Base-by-base conservation (phyloP, 2,888 invertebrate genomes). In the Acronicta psi region DNA sequence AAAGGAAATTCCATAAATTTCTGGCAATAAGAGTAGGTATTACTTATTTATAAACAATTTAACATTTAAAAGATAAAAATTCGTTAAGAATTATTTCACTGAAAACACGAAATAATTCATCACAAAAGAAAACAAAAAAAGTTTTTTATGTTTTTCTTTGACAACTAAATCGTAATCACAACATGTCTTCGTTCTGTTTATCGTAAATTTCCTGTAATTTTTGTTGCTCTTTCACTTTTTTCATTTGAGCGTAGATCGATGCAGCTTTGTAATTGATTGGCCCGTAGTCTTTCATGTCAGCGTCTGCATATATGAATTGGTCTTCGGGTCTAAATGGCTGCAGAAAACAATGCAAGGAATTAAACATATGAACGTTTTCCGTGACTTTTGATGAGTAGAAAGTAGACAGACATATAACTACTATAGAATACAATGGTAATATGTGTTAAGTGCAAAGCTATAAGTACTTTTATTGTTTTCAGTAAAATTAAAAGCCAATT, bases 201-300 rank as follows among this genome's bases (percentile, higher is more conserved):
- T 94, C 94, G 69, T 90, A 89, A 2, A 91, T 87, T 72, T 93
- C 91, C 68, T 94, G 94, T 62, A 94, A 69, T 69, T 89, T 89
- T 75, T 94, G 94, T 64, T 94, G 94, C 75, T 94, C 90, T 77
- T 94, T 95, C 10, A 95, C 94, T 85, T 96, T 96, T 87, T 96
- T 96, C 93, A 96, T 96, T 78, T 96, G 96, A 61, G 97, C 96
- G 91, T 97, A 96, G 80, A 98, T 95, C 36, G 98, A 98, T 59
- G 98, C 98, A 66, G 97, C 97, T 86, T 98, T 98, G 93, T 98
- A 98, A 93, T 98, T 97, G 87, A 98, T 98, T 45, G 98, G 98
- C 74, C 98, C 98, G 90, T 98, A 98, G 81, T 97, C 97, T 85
- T 97, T 96, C 90, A 97, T 96, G 89, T 98, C 98, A 79, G 98